A percentile compares a stretch with the other conserved stretches of the same genome.
These are phyloP conservation scores for Synanthedon andrenaeformis DNA, from an alignment of 2,888 invertebrate species.

Conservation along the genomic window DNA sequence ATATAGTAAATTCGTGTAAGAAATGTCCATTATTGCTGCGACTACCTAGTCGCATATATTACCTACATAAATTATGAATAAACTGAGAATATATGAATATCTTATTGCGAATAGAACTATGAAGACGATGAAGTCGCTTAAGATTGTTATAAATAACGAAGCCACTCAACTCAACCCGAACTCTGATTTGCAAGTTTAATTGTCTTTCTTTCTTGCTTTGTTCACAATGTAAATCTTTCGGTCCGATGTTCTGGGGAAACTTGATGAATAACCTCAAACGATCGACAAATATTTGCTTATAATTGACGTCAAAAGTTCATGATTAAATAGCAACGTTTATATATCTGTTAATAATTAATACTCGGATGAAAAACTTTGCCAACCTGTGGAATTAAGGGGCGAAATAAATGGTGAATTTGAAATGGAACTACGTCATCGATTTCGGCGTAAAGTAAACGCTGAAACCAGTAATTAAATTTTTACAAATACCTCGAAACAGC, in stretches of 20 bases:
- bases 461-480: background rate
- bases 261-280: background rate
- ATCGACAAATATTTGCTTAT: background rate
- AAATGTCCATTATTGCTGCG: too few species aligned
- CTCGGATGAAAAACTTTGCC: background rate
- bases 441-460: background rate
- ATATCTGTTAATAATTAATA: background rate
- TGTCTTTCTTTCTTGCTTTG: background rate
- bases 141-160: background rate
- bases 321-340: background rate
- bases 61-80: too few species aligned
- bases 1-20: too few species aligned
- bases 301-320: background rate
- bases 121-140: too few species aligned
- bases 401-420: background rate
- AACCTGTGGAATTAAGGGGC: background rate
- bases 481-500: background rate
- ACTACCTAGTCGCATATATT: too few species aligned
- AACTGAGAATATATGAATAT: too few species aligned
- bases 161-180: background rate
- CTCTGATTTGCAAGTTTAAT: background rate
- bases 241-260: background rate
- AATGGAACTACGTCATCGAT: background rate
- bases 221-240: background rate
- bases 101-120: too few species aligned